Evolutionary conservation across 2,888 invertebrate genomes (phyloP), one percentile per base, ranked within the genome.

Genomic region (Byasa hedistus): DNA sequence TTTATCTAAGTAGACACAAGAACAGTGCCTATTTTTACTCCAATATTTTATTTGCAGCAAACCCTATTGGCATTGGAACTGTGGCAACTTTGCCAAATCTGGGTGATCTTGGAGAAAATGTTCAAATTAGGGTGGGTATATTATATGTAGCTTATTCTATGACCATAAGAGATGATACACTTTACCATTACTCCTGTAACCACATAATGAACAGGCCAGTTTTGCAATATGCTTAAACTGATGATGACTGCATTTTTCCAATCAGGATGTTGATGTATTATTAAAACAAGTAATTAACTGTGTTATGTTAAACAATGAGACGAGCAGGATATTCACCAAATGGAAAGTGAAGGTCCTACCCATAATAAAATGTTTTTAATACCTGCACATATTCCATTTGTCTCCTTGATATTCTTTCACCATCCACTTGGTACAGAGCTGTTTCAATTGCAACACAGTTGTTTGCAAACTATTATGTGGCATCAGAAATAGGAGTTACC

Each of bases 21-120:
- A 39, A 39, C 1, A 19, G n/a, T 3, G 48, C 7, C 19, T 48
- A 48, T n/a, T 48, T 48, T n/a, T 48, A n/a, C 5, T n/a, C n/a
- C n/a, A 48, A 19, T n/a, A 5, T 48, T 48, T 48, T n/a, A 19
- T 4, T 48, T 48, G 15, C 78, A 90, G 89, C 76, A 64, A 90
- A 92, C 70, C 87, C 91, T 0, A 84, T 93, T 66, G 93, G 93
- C n/a, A 91, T 94, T 62, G 91, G 92, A 21, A 89, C 93, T 58
- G 85, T 94, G 57, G 93, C 93, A 22, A 93, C 93, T 71, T 75
- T 93, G 61, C 90, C 93, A 56, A 91, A 92, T 68, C 78, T 92
- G 48, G 92, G 92, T 57, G 92, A 91, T 69, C 80, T 92, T 10
- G 81, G 90, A 79, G 91, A 92, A 74, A 84, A 88, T 83, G 86